A percentile compares a stretch with the other conserved stretches of the same genome.
Evolutionary conservation across 2,113 vertebrate species (phyloP).

Genomic region (Salminus brasiliensis): DNA sequence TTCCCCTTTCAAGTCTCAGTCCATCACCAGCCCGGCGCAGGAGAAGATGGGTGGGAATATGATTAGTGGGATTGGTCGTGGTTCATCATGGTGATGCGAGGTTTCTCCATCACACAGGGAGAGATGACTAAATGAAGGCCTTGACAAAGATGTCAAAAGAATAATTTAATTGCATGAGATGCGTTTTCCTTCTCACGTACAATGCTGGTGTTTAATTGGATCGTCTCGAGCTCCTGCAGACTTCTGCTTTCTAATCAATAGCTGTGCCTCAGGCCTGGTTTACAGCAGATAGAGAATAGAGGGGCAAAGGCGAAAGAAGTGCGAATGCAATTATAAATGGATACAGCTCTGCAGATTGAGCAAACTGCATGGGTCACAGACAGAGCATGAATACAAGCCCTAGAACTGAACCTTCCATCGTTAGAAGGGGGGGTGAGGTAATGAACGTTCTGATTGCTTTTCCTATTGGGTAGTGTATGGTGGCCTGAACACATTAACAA

Average conservation of each 20-base stretch:
- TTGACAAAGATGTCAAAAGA: constrained; percentile 37
- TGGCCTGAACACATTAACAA: too few relatives aligned
- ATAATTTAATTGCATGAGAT: constrained; percentile 40
- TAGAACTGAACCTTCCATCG: constrained; percentile 45
- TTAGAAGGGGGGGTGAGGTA: constrained; percentile 25
- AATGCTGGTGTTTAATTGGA: constrained; percentile 52
- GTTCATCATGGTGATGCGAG: neutral
- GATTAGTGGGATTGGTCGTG: constrained; percentile 10
- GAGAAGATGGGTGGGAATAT: neutral
- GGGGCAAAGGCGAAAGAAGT: constrained; percentile 27
- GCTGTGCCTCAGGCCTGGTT: constrained; percentile 42
- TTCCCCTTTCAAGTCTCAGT: constrained; percentile 22
- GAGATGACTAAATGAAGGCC: constrained; percentile 19
- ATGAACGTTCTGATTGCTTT: constrained; percentile 60
- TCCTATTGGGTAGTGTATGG: constrained; percentile 51
- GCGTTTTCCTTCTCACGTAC: constrained; percentile 26
- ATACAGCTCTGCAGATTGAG: constrained; percentile 50
- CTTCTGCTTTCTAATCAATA: constrained; percentile 52
- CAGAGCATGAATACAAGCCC: constrained; percentile 30
- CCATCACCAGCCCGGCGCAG: neutral
- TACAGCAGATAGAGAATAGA: constrained; percentile 23
- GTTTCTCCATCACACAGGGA: neutral
- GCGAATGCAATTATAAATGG: constrained; percentile 46
- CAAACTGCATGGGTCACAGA: constrained; percentile 49
- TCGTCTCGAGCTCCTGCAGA: constrained; percentile 12